These are phyloP conservation scores for Lochmaea capreae DNA, from an alignment of 2,888 invertebrate species.

Conservation along the genomic window DNA sequence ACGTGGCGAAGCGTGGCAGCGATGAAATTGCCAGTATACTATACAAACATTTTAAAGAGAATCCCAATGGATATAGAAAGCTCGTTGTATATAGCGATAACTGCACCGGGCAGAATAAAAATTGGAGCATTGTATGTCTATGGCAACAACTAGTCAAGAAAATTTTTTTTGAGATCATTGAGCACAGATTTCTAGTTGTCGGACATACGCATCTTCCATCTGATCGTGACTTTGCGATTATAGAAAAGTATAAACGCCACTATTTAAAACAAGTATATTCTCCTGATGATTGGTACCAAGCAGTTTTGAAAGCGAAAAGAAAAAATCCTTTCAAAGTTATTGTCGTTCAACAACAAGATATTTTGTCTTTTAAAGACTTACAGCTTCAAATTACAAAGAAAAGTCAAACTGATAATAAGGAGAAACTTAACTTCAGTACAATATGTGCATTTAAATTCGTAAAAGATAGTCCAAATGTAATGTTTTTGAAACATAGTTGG, in stretches of 20 bases:
- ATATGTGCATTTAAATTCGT: background rate
- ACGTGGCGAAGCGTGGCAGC: constrained; percentile 42
- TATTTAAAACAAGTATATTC: too few species aligned
- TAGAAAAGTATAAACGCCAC: constrained; percentile 11
- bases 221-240: constrained; percentile 25
- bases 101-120: constrained; percentile 41
- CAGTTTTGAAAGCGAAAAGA: too few species aligned
- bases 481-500: constrained; percentile 2
- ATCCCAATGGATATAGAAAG: constrained; percentile 22
- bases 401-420: constrained; percentile 1
- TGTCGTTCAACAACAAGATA: background rate
- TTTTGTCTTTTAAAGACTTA: background rate
- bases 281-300: too few species aligned
- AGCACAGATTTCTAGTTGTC: constrained; percentile 41
- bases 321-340: too few species aligned
- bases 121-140: constrained; percentile 39
- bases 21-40: constrained; percentile 9
- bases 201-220: constrained; percentile 42
- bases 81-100: constrained; percentile 41
- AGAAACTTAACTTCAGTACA: constrained; percentile 12
- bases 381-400: constrained; percentile 12
- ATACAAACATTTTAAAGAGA: constrained; percentile 39
- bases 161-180: constrained; percentile 33
- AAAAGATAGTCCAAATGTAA: background rate
- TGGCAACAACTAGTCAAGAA: constrained; percentile 41